Base-by-base conservation (phyloP, 2,797 vertebrate species). In the Centropyge bicolor region DNA sequence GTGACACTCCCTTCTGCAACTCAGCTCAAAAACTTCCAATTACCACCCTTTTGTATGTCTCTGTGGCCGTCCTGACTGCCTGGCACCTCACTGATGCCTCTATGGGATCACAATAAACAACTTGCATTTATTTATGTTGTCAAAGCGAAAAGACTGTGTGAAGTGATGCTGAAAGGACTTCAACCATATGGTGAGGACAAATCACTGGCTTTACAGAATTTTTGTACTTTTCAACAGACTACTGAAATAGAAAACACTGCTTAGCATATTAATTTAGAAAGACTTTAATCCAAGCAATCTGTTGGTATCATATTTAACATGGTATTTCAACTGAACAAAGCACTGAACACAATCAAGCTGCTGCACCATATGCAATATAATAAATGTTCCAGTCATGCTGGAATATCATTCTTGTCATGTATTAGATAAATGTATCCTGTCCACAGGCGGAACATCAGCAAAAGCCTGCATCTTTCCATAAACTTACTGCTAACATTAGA, bases 1-100 rank as follows among this genome's bases (percentile, higher is more conserved):
- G 94, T 16, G 40, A 91, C 76, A 92, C 89, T 1, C 78, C 91
- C 17, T 91, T 95, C 83, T 95, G 95, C 85, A 95, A 95, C 82
- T 72, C 86, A 0, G 91, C 89, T 2, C 74, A 54, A 69, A 78
- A 27, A 62, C 59, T 61, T 16, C 51, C 52, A 7, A 8, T 54
- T 20, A 22, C 36, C 49, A 68, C 82, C n/a, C 52, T 87, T 36
- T 14, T 92, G 6, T 71, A 54, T 16, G 59, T 93, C 48, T 52
- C 72, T 3, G 70, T 75, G 52, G 68, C 82, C 16, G 41, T 76
- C 12, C 36, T 93, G 14, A 60, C 74, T 5, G 20, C 78, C 11
- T 83, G 82, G 73, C 49, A 56, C 14, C 41, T 91, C 43, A 45
- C 66, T 48, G 77, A 76, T 55, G 76, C 55, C 74, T 86, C 54